Evolutionary conservation across 1,140 invertebrate genomes (phyloP), one percentile per base, ranked within the genome.

Genomic region (Anastatus disparis): DNA sequence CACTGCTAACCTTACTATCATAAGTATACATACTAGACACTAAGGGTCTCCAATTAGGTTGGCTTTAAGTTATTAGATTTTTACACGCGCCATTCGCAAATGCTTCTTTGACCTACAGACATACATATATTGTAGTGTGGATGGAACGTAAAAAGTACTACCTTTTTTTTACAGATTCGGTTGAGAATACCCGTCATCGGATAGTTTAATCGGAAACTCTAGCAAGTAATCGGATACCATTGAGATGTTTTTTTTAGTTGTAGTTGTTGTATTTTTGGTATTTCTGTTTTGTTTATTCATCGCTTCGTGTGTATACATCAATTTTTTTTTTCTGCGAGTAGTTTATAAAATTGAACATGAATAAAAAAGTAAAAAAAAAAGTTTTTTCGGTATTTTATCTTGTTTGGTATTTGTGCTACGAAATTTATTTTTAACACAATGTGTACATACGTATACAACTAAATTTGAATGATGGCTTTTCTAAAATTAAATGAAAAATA

Each of bases 1-100:
- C n/a, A n/a, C n/a, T n/a, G n/a, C n/a, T n/a, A n/a, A 71, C 52
- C 46, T 9, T 10, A 6, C 27, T 22, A 22, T 50, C 42, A 65
- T 65, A 71, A 64, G 29, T 71, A 70, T 58, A 55, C 67, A 10
- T 73, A 62, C 74, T 64, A 68, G 68, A 76, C 77, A 77, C 76
- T 78, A 77, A 77, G 76, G 77, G 76, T 75, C n/a, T n/a, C 77
- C 77, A 80, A 81, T 79, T 79, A 80, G 76, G 69, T 72, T 69
- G 70, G 73, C 74, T 75, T 75, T 76, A 75, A 76, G 74, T 81
- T 81, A 78, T 81, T 77, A 78, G 69, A 76, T 74, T 76, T 67
- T 70, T 58, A 66, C 48, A 63, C 59, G 50, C 50, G 48, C 15
- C 26, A 6, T n/a, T 17, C 3, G 10, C 24, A 52, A 53, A 42